Percentiles rank a stretch among this genome's conserved stretches.
phyloP scores from a whole-genome alignment of 2,113 vertebrate species.

The Oenanthe oenanthe region DNA sequence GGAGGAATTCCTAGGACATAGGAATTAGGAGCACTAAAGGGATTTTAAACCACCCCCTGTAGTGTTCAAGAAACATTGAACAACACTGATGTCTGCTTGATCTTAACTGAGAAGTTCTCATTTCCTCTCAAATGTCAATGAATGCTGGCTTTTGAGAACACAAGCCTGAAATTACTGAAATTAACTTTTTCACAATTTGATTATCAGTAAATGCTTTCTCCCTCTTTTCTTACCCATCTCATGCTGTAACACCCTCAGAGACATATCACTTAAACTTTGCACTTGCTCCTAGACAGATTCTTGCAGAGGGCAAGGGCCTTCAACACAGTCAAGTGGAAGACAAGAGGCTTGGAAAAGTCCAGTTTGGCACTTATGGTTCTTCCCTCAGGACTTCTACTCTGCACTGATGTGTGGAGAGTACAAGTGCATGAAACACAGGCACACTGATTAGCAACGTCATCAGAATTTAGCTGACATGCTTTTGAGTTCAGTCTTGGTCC shows the following conservation, averaged over 20 bases:
- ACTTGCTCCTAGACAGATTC: neutral
- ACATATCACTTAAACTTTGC: neutral
- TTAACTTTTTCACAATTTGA: neutral
- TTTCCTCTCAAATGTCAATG: neutral
- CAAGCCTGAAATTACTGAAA: neutral
- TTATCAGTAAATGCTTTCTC: neutral
- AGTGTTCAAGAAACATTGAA: neutral
- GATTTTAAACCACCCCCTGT: neutral
- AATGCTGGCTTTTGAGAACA: neutral
- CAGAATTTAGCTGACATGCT: neutral
- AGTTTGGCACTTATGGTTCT: neutral
- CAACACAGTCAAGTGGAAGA: neutral
- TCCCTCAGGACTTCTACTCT: neutral
- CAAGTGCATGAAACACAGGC: neutral
- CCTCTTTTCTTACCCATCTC: neutral
- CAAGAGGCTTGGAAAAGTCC: neutral
- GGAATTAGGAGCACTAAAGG: neutral
- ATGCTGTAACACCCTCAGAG: neutral
- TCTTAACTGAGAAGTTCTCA: neutral
- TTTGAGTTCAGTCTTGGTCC: neutral
- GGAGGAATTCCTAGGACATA: neutral
- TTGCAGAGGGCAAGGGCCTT: neutral
- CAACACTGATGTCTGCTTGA: neutral
- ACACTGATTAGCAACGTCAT: neutral
- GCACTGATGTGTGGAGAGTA: neutral